Percentiles rank a stretch among this genome's conserved stretches.
These are phyloP conservation scores for Poeciliopsis presidionis DNA, from an alignment of 2,797 vertebrate species.

Conservation along the genomic window DNA sequence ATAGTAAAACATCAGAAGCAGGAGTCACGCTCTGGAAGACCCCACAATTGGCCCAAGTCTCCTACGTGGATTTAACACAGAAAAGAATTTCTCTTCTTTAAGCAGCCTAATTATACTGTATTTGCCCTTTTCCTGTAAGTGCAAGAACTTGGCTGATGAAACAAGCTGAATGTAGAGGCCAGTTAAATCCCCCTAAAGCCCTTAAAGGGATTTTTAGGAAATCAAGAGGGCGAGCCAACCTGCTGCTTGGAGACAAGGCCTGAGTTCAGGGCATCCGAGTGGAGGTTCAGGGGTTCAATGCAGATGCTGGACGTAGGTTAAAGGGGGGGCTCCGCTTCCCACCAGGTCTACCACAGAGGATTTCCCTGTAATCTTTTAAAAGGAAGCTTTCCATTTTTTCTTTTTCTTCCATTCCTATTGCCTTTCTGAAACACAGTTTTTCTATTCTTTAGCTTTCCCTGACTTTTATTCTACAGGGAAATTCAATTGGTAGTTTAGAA, in stretches of 20 bases:
- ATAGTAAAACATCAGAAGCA: slow-evolving; percentile 60
- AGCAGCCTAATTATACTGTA: slow-evolving; percentile 72
- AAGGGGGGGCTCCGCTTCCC: slow-evolving; percentile 10
- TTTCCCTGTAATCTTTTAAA: not conserved
- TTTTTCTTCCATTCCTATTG: not conserved
- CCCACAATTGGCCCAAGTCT: slow-evolving; percentile 58
- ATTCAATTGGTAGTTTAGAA: not conserved
- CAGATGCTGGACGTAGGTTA: slow-evolving; percentile 33
- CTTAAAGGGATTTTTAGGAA: slow-evolving; percentile 71
- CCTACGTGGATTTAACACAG: slow-evolving; percentile 53
- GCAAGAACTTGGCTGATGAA: slow-evolving; percentile 59
- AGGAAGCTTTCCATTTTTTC: not conserved
- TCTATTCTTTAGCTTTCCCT: not conserved
- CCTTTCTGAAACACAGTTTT: not conserved
- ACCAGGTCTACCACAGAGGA: slow-evolving; percentile 18
- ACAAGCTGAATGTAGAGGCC: slow-evolving; percentile 60
- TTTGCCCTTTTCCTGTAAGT: slow-evolving; percentile 65
- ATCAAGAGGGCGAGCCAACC: slow-evolving; percentile 48
- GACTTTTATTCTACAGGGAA: not conserved
- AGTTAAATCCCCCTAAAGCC: slow-evolving; percentile 71
- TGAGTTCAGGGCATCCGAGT: slow-evolving; percentile 42
- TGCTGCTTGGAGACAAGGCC: slow-evolving; percentile 39
- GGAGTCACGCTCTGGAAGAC: slow-evolving; percentile 53
- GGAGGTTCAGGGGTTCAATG: slow-evolving; percentile 39
- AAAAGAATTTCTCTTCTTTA: slow-evolving; percentile 56